A percentile compares a stretch with the other conserved stretches of the same genome.
Conservation (phyloP, 2,888 invertebrate species). For the Sycophila texana region DNA sequence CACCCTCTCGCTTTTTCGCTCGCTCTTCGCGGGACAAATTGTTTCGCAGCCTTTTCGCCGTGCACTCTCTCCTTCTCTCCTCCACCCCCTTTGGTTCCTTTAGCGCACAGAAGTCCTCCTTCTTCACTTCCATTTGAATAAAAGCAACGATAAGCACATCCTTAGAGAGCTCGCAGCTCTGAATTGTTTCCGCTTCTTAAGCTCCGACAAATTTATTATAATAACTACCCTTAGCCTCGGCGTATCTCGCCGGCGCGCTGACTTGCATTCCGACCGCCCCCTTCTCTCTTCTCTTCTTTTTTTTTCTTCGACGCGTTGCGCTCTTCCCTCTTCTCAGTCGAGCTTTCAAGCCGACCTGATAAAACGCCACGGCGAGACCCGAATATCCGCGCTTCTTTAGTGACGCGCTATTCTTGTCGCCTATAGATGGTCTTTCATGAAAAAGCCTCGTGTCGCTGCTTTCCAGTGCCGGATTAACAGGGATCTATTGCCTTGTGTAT, state of each 20-base stretch:
- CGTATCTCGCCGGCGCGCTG: constrained; percentile 52
- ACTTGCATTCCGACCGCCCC: constrained; percentile 48
- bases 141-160: constrained; percentile 75
- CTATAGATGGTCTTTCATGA: background rate
- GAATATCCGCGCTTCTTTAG: constrained; percentile 21
- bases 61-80: background rate
- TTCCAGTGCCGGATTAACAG: background rate
- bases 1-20: background rate
- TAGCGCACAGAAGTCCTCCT: constrained; percentile 57
- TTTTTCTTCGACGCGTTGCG: constrained; percentile 27
- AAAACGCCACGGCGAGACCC: constrained; percentile 45
- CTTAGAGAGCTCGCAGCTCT: constrained; percentile 72
- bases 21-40: constrained; percentile 52
- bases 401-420: constrained; percentile 29
- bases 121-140: constrained; percentile 73
- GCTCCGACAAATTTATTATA: constrained; percentile 75
- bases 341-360: constrained; percentile 26
- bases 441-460: background rate
- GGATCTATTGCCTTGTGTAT: background rate
- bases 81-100: constrained; percentile 4
- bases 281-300: constrained; percentile 31
- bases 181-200: constrained; percentile 76
- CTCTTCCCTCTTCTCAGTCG: constrained; percentile 15
- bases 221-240: constrained; percentile 73
- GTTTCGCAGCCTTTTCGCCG: constrained; percentile 35